Evolutionary conservation across 2,113 vertebrate genomes (phyloP).

Genomic region (Vombatus ursinus): DNA sequence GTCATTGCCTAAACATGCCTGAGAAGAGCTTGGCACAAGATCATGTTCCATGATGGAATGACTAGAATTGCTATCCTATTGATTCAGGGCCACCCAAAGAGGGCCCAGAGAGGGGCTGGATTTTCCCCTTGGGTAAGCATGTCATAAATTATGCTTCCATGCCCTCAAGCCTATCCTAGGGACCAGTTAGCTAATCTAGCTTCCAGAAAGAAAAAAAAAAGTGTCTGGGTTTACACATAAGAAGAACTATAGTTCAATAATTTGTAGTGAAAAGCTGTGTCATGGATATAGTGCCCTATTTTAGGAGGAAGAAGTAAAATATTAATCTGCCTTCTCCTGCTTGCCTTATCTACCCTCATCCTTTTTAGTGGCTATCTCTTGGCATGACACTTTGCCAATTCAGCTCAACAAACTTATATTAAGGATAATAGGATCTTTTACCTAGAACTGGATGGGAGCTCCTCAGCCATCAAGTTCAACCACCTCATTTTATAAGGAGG

Average conservation of each 20-base stretch:
- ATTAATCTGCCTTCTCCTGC: not conserved
- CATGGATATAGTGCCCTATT: not conserved
- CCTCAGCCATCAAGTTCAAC: not conserved
- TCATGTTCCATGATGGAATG: not conserved
- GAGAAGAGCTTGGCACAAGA: not conserved
- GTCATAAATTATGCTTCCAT: conserved; percentile 52
- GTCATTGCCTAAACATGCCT: not conserved
- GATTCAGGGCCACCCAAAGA: conserved; percentile 35
- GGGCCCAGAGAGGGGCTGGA: not conserved
- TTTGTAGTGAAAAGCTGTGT: not conserved
- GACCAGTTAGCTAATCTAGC: conserved; percentile 12
- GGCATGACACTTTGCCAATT: not conserved
- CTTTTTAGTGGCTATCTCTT: not conserved
- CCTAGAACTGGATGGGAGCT: not conserved
- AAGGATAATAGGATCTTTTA: not conserved
- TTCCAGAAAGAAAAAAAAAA: not conserved
- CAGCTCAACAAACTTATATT: not conserved
- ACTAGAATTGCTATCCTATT: conserved; percentile 18
- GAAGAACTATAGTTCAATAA: not conserved
- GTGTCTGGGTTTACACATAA: not conserved
- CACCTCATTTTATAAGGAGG: not conserved
- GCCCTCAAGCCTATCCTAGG: not conserved
- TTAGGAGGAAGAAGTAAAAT: not conserved
- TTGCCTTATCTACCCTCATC: not conserved
- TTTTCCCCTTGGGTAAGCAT: conserved; percentile 31